Conservation (phyloP, 2,888 invertebrate genomes). For the Chymomyza procnemis region DNA sequence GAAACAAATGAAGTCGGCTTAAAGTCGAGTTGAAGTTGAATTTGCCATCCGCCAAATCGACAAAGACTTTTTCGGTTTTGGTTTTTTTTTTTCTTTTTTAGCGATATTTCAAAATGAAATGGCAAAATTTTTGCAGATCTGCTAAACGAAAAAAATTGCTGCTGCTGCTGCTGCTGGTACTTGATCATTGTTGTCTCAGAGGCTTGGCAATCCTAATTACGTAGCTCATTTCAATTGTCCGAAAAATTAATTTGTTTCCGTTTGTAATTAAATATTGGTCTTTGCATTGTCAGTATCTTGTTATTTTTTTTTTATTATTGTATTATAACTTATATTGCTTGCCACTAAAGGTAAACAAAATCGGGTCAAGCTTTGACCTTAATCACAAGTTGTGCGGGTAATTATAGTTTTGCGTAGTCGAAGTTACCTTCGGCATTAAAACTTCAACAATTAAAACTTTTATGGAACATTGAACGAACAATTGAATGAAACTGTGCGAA, state of each 20-base stretch:
- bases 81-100: neutral
- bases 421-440: constrained; percentile 34
- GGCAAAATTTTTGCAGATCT: neutral
- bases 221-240: constrained; percentile 59
- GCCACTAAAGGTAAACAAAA: constrained; percentile 25
- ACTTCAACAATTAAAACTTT: neutral
- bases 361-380: constrained; percentile 65
- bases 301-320: neutral
- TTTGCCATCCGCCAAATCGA: neutral
- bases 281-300: neutral
- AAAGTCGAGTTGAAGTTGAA: neutral
- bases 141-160: neutral
- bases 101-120: neutral
- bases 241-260: constrained; percentile 66
- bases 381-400: constrained; percentile 61
- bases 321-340: neutral
- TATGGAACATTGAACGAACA: neutral
- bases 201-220: constrained; percentile 45
- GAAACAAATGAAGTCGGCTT: constrained; percentile 25
- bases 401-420: constrained; percentile 13
- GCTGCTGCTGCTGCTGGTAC: neutral
- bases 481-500: neutral
- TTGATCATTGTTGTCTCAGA: constrained; percentile 9
- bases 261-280: constrained; percentile 54
- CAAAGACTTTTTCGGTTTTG: neutral